Evolutionary conservation across 2,797 vertebrate genomes (phyloP).

Genomic region (Delichon dasypus): DNA sequence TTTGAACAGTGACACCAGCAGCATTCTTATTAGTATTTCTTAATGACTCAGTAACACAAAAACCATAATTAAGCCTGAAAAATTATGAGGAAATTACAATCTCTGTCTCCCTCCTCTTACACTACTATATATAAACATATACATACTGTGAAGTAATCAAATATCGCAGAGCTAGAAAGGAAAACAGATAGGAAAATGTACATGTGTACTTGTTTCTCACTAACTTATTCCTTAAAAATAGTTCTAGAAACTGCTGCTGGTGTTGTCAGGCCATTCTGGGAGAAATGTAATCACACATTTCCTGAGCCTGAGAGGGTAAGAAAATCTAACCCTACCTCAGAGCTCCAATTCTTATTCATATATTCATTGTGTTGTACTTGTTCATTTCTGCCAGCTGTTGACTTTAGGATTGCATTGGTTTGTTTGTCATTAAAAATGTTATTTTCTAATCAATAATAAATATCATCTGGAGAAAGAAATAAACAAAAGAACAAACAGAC

Average conservation of each 20-base stretch:
- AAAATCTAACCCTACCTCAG: background rate
- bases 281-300: background rate
- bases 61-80: background rate
- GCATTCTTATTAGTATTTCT: background rate
- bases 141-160: background rate
- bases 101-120: background rate
- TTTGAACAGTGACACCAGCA: background rate
- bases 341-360: conserved; percentile 40
- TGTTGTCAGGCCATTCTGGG: background rate
- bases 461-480: conserved; percentile 9
- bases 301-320: background rate
- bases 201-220: background rate
- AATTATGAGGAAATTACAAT: background rate
- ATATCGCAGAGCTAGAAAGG: background rate
- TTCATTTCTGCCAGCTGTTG: conserved; percentile 59
- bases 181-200: background rate
- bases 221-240: background rate
- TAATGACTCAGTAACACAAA: background rate
- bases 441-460: conserved; percentile 66
- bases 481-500: conserved; percentile 22
- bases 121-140: background rate
- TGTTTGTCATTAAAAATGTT: conserved; percentile 57
- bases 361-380: conserved; percentile 53
- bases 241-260: background rate
- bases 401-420: conserved; percentile 45